Evolutionary conservation across 2,797 vertebrate species (phyloP).

Genomic region (Pithecia hirsuta): DNA sequence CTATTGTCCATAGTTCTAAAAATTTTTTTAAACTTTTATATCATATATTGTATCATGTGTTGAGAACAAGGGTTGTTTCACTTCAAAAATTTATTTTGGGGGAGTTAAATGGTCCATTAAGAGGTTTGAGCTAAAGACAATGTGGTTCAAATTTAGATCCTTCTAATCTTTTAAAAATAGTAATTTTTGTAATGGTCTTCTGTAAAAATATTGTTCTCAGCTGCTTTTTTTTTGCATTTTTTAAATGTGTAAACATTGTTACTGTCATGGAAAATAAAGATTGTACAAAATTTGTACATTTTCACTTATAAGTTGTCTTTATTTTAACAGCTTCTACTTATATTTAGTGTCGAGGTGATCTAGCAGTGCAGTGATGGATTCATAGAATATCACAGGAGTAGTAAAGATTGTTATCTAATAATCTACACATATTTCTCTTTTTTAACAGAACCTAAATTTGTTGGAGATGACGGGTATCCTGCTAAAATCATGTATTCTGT

Average conservation of each 20-base stretch:
- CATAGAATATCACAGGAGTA: not conserved
- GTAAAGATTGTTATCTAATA: conserved; percentile 25
- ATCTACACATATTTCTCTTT: not conserved
- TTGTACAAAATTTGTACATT: not conserved
- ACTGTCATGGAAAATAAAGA: not conserved
- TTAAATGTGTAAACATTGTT: not conserved
- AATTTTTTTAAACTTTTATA: not conserved
- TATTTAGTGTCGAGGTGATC: not conserved
- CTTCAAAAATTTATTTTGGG: conserved; percentile 45
- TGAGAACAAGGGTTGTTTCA: not conserved
- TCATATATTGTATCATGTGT: not conserved
- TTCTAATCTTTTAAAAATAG: not conserved
- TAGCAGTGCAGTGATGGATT: not conserved
- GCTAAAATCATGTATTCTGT: not conserved
- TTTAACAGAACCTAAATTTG: not conserved
- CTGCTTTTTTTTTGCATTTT: conserved; percentile 54
- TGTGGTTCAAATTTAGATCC: not conserved
- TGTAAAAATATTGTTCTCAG: conserved; percentile 50
- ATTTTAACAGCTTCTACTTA: not conserved
- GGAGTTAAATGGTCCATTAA: conserved; percentile 39
- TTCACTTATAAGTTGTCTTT: not conserved
- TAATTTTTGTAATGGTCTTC: not conserved
- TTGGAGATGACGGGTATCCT: not conserved
- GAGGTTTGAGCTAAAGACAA: not conserved
- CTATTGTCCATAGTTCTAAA: not conserved